These are phyloP conservation scores for Nomia melanderi DNA, from an alignment of 1,140 invertebrate species.

Conservation along the genomic window DNA sequence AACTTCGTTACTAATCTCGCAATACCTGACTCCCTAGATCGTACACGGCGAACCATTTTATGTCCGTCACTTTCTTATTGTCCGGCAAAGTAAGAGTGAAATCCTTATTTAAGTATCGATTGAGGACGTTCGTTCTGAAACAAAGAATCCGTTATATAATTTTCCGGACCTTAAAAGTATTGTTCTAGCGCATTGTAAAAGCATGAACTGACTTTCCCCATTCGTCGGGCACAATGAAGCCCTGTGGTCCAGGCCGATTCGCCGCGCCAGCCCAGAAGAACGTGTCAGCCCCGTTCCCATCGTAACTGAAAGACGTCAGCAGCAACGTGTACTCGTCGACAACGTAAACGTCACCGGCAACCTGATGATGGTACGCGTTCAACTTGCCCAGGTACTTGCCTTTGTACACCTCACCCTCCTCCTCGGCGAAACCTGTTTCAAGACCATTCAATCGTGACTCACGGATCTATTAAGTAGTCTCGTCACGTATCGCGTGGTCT, in stretches of 20 bases:
- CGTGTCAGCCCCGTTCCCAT: conserved; percentile 94
- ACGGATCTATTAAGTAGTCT: neutral
- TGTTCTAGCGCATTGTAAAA: neutral
- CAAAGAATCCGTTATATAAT: neutral
- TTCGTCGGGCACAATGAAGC: conserved; percentile 94
- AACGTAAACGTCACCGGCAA: conserved; percentile 93
- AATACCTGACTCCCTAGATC: conserved; percentile 89
- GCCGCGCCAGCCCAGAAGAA: conserved; percentile 96
- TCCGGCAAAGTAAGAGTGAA: conserved; percentile 92
- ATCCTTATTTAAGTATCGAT: conserved; percentile 92
- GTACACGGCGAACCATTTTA: conserved; percentile 95
- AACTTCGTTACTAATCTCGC: neutral
- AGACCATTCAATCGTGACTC: conserved; percentile 12
- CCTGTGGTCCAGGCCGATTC: conserved; percentile 92
- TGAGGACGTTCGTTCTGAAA: conserved; percentile 92
- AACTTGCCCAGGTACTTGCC: conserved; percentile 92
- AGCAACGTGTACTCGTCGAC: conserved; percentile 93
- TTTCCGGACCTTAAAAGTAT: neutral
- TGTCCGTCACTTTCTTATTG: conserved; percentile 91
- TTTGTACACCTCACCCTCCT: conserved; percentile 87
- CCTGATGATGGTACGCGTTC: conserved; percentile 95
- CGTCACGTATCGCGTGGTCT: too few species aligned
- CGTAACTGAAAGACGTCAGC: conserved; percentile 92
- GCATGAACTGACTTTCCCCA: conserved; percentile 87
- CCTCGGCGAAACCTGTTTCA: conserved; percentile 62